Evolutionary conservation across 2,888 invertebrate species (phyloP).

Genomic region (Drosophila recens): DNA sequence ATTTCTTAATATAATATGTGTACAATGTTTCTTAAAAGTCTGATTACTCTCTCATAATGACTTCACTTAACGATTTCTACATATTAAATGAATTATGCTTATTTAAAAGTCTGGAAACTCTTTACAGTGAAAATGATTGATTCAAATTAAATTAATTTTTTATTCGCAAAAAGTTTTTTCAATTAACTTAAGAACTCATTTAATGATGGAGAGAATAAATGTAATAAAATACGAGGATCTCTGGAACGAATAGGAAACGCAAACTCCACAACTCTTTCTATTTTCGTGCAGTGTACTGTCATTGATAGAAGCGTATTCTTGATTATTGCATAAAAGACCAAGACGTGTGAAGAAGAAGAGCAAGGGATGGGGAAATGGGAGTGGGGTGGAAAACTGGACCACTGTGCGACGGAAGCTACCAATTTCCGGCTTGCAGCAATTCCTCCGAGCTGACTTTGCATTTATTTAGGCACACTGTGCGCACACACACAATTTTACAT

Average conservation of each 20-base stretch:
- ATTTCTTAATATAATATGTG: no score
- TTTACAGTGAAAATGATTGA: neutral
- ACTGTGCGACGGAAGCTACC: slow-evolving; percentile 63
- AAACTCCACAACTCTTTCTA: neutral
- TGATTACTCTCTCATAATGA: no score
- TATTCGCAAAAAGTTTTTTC: neutral
- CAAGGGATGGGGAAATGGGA: no score
- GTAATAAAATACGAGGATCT: neutral
- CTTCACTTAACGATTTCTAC: no score
- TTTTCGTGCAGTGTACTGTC: slow-evolving; percentile 14
- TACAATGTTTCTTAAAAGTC: no score
- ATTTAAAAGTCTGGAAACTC: neutral
- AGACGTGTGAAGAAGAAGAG: neutral
- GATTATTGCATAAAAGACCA: neutral
- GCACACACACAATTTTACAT: slow-evolving; percentile 30
- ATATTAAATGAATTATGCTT: no score
- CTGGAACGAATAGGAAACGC: no score
- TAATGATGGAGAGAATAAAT: neutral
- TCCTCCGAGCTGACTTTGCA: slow-evolving; percentile 57
- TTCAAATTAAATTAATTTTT: neutral
- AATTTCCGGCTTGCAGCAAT: slow-evolving; percentile 66
- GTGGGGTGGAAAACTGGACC: slow-evolving; percentile 1
- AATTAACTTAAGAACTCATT: neutral
- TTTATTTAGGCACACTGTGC: slow-evolving; percentile 50
- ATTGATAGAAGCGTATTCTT: neutral